Percentiles rank a stretch among this genome's conserved stretches.
Evolutionary conservation across 2,797 vertebrate genomes (phyloP).

Genomic region (Halcyon badia): DNA sequence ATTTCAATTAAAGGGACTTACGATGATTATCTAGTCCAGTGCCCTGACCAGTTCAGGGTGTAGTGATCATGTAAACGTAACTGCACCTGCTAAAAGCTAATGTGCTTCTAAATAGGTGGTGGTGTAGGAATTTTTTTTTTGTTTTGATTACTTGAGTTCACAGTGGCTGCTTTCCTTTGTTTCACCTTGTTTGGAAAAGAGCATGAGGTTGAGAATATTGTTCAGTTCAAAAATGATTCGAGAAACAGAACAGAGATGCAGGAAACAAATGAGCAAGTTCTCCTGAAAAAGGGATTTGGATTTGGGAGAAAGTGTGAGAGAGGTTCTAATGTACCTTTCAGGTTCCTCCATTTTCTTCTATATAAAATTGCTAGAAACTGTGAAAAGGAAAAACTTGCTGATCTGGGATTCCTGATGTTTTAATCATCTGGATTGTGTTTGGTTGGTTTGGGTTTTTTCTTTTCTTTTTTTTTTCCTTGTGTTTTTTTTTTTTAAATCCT

Average conservation of each 20-base stretch:
- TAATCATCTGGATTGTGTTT: neutral
- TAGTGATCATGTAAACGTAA: neutral
- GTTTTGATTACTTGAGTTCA: neutral
- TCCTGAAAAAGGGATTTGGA: neutral
- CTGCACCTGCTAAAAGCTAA: neutral
- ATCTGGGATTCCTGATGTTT: neutral
- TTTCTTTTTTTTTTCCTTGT: neutral
- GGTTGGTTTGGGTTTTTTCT: too few species aligned
- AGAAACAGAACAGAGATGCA: neutral
- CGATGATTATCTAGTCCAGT: neutral
- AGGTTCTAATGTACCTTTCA: neutral
- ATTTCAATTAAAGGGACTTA: neutral
- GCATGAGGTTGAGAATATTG: neutral
- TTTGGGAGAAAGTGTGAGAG: neutral
- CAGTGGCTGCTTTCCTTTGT: neutral
- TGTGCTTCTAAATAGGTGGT: neutral
- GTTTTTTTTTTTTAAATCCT: neutral
- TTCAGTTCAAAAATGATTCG: neutral
- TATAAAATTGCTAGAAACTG: neutral
- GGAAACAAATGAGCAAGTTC: neutral
- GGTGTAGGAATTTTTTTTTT: neutral
- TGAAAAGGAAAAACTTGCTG: neutral
- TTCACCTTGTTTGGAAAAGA: neutral
- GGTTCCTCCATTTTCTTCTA: neutral
- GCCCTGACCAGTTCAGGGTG: neutral